Conservation (phyloP, 2,113 vertebrate species). For the Delphinapterus leucas region DNA sequence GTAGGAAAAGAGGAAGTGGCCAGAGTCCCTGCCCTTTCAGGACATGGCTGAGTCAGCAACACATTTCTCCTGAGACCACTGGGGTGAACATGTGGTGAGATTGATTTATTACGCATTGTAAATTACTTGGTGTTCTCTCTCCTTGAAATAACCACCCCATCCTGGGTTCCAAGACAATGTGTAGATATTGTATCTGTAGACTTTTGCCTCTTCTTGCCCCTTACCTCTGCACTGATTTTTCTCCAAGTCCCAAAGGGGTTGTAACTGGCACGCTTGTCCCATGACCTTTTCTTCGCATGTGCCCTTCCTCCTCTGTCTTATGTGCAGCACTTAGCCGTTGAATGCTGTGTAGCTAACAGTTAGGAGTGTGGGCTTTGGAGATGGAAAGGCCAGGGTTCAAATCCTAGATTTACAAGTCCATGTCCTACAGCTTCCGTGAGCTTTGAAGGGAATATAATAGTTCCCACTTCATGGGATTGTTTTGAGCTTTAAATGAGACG, state of each 20-base stretch:
- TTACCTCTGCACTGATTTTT: not conserved
- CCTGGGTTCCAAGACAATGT: not conserved
- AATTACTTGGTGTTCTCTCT: not conserved
- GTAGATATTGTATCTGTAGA: not conserved
- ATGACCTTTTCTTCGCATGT: rapidly evolving
- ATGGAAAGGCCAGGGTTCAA: not conserved
- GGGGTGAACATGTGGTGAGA: not conserved
- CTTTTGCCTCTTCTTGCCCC: not conserved
- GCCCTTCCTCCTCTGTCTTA: not conserved
- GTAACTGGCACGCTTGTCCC: not conserved
- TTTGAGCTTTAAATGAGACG: not conserved
- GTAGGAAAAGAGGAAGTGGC: not conserved
- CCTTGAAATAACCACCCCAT: not conserved
- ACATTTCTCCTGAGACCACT: not conserved
- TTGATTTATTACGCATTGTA: not conserved
- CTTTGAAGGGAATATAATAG: not conserved
- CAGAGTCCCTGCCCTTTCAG: not conserved
- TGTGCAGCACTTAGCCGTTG: not conserved
- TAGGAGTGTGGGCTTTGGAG: not conserved
- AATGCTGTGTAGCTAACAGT: not conserved
- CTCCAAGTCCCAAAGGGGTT: not conserved
- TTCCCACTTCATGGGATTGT: not conserved
- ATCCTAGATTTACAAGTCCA: not conserved
- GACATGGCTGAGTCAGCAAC: not conserved
- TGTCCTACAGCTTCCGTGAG: rapidly evolving